phyloP scores from a whole-genome alignment of 35 echinoderm and acorn worm genomes.

The Heliocidaris tuberculata region DNA sequence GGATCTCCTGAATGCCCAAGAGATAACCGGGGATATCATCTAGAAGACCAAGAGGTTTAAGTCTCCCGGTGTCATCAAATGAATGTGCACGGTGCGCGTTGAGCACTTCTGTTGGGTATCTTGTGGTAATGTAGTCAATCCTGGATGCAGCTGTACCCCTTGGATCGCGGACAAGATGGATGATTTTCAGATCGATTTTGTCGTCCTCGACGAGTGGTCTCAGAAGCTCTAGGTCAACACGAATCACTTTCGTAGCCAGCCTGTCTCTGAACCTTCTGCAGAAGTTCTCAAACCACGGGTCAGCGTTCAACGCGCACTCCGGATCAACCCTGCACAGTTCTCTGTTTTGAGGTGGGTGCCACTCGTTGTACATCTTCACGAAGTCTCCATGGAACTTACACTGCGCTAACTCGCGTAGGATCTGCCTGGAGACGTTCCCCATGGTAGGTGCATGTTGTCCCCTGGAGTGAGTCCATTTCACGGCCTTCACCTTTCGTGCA shows the following conservation, averaged over 20 bases:
- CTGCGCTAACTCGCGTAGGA: not conserved
- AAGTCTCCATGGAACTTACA: not conserved
- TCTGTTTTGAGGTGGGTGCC: not conserved
- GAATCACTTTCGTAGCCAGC: not conserved
- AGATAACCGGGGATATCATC: not conserved
- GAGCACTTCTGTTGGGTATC: not conserved
- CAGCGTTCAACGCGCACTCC: not conserved
- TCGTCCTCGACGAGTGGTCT: not conserved
- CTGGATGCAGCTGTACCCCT: not conserved
- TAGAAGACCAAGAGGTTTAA: not conserved
- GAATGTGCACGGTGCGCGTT: no score
- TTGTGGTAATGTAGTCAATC: not conserved
- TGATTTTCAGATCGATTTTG: not conserved
- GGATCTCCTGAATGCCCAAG: not conserved
- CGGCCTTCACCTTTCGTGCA: not conserved
- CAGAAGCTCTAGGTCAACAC: not conserved
- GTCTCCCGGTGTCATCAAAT: not conserved
- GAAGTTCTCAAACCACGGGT: not conserved
- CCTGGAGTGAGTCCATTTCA: no score
- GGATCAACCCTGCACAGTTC: not conserved
- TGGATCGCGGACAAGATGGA: conserved; percentile 21
- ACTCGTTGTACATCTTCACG: not conserved
- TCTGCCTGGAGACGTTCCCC: not conserved
- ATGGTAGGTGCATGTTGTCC: not conserved
- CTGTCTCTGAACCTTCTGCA: not conserved